Conservation (phyloP, 2,113 vertebrate species). For the Cricetomys ansorgei region DNA sequence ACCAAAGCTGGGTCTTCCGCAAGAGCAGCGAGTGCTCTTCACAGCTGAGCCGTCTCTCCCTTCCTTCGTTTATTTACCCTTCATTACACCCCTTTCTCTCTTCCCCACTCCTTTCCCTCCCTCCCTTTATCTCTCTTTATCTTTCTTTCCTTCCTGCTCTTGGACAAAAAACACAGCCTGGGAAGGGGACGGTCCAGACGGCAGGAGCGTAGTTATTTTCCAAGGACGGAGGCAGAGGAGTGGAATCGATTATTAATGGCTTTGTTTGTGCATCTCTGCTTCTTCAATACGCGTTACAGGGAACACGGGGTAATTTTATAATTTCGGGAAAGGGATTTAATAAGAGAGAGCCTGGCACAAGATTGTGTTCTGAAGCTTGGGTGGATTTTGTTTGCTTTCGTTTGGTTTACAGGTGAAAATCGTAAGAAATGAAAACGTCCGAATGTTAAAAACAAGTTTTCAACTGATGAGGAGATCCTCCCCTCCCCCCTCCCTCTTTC, state of each 20-base stretch:
- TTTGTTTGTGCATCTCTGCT: neutral
- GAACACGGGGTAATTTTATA: neutral
- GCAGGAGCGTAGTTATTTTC: neutral
- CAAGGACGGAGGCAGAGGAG: neutral
- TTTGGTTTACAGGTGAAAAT: neutral
- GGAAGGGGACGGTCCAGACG: neutral
- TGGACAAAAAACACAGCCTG: neutral
- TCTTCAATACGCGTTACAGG: neutral
- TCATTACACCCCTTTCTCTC: neutral
- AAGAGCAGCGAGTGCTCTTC: neutral
- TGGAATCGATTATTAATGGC: neutral
- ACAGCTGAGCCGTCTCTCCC: neutral
- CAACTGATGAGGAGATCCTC: neutral
- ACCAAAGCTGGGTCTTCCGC: neutral
- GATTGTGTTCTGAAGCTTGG: neutral
- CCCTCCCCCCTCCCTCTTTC: neutral
- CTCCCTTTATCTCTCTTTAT: rapidly evolving
- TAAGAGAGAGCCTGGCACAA: neutral
- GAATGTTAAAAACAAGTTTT: neutral
- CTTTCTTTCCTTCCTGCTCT: neutral
- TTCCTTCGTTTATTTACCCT: neutral
- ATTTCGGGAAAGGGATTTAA: conserved; percentile 16
- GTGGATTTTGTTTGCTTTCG: neutral
- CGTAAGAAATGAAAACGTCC: neutral
- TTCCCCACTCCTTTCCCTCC: rapidly evolving